Percentiles rank a stretch among this genome's conserved stretches.
These are phyloP conservation scores for Cyclophora albipunctata DNA, from an alignment of 2,888 invertebrate genomes.

Conservation along the genomic window DNA sequence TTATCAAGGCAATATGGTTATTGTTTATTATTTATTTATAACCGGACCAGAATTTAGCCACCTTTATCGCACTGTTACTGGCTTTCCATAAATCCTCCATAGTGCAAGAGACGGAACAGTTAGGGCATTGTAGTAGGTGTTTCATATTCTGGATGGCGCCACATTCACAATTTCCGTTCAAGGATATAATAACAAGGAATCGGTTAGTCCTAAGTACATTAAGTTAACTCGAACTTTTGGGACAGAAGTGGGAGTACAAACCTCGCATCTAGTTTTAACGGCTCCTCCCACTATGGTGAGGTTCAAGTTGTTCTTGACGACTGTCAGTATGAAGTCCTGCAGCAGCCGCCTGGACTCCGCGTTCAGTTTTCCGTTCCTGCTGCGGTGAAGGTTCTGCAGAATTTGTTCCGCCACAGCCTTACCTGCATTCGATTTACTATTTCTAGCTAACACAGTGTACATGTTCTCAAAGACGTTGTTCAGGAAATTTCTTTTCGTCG, in stretches of 20 bases:
- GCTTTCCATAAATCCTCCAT: too few species aligned
- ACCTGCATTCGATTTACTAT: constrained; percentile 39
- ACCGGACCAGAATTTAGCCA: too few species aligned
- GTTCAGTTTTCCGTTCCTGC: constrained; percentile 58
- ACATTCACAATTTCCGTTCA: too few species aligned
- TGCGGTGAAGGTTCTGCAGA: constrained; percentile 41
- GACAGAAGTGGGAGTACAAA: background rate
- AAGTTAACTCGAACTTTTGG: too few species aligned
- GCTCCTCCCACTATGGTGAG: constrained; percentile 63
- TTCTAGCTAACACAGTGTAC: constrained; percentile 51
- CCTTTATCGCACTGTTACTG: too few species aligned
- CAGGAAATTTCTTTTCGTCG: constrained; percentile 50
- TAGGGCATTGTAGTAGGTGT: too few species aligned
- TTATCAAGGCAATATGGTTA: too few species aligned
- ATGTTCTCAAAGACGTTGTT: constrained; percentile 66
- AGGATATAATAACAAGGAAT: too few species aligned
- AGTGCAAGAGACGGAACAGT: too few species aligned
- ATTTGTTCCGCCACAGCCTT: constrained; percentile 49
- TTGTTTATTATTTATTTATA: too few species aligned
- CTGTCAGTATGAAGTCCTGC: constrained; percentile 50
- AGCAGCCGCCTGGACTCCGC: constrained; percentile 39
- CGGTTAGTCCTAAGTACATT: too few species aligned
- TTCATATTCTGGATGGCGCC: too few species aligned
- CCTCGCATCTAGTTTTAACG: constrained; percentile 66
- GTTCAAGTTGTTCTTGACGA: constrained; percentile 56